Evolutionary conservation across 2,113 vertebrate genomes (phyloP), one percentile per base, ranked within the genome.

Genomic region (Corythornis vintsioides): DNA sequence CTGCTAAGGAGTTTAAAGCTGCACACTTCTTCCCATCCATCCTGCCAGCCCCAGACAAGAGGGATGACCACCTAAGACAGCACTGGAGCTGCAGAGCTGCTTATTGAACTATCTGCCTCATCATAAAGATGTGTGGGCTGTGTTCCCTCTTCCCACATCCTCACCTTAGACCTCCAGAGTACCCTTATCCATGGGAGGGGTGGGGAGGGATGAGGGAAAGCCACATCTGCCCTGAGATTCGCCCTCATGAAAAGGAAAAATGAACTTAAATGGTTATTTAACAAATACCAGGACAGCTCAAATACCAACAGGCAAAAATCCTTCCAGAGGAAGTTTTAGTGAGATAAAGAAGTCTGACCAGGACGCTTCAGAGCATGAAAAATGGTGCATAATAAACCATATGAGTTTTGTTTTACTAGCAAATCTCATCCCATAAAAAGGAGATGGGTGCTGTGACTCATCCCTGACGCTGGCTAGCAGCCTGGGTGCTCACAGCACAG

Each of bases 341-440:
- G 77, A 94, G 78, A 81, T 80, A 67, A 86, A 84, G 38, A 38
- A 67, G 11, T 60, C 17, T 87, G 67, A 83, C 8, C 0, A 14
- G 67, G 86, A 92, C 14, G 31, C 77, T 78, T 83, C 55, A 18
- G 87, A 92, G 52, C 17, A 9, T 86, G 83, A 83, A 92, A 94
- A 96, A 90, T 48, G 55, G 52, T 52, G 60, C 90, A 85, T 88
- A 96, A 89, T 92, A 96, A 96, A 92, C 70, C 81, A 45, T 40
- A 63, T 60, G 57, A 91, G 69, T 86, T 95, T 76, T 87, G 66
- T 86, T 96, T 97, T 92, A 95, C 81, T 86, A 83, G 88, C 26
- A 95, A 89, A 93, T 84, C 69, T 96, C 79, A 80, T 86, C 69
- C 78, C 75, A 75, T 78, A 65, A 65, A 94, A 79, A 76, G 86